A percentile compares a stretch with the other conserved stretches of the same genome.
These are phyloP conservation scores for Clanis bilineata DNA, from an alignment of 2,888 invertebrate species.

Conservation along the genomic window DNA sequence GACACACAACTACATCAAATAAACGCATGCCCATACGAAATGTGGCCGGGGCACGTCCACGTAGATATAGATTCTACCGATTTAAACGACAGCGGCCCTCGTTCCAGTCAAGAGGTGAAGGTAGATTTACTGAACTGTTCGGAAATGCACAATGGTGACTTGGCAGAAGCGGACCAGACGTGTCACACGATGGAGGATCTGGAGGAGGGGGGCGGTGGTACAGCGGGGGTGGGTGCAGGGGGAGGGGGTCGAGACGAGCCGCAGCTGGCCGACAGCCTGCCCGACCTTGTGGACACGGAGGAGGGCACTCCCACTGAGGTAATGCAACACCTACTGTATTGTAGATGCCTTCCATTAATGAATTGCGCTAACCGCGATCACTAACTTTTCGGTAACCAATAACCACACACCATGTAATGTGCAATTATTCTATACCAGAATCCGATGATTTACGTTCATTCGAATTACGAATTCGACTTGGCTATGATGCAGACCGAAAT, in stretches of 20 bases:
- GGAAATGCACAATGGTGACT: constrained; percentile 86
- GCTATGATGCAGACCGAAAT: too few relatives aligned
- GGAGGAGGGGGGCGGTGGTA: constrained; percentile 37
- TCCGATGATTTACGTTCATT: neutral
- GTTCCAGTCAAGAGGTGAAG: constrained; percentile 68
- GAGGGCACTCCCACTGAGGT: constrained; percentile 79
- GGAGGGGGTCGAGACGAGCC: constrained; percentile 38
- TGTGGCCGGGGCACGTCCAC: constrained; percentile 68
- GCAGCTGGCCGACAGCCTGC: constrained; percentile 65
- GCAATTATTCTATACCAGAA: neutral
- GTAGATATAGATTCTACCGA: constrained; percentile 61
- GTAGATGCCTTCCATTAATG: constrained; percentile 74
- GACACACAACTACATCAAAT: constrained; percentile 66
- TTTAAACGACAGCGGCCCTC: constrained; percentile 54
- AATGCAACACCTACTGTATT: constrained; percentile 73
- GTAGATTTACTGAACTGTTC: constrained; percentile 73
- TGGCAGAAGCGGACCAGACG: constrained; percentile 92
- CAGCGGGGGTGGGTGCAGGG: constrained; percentile 46
- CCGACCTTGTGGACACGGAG: constrained; percentile 77
- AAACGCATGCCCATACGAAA: constrained; percentile 65
- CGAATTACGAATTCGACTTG: neutral
- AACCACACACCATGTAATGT: neutral
- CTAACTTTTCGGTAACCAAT: constrained; percentile 20
- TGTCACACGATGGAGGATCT: constrained; percentile 74
- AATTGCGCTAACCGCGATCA: constrained; percentile 59